Base-by-base conservation (phyloP, 1,140 invertebrate genomes). In the Drosophila ohnishii region DNA sequence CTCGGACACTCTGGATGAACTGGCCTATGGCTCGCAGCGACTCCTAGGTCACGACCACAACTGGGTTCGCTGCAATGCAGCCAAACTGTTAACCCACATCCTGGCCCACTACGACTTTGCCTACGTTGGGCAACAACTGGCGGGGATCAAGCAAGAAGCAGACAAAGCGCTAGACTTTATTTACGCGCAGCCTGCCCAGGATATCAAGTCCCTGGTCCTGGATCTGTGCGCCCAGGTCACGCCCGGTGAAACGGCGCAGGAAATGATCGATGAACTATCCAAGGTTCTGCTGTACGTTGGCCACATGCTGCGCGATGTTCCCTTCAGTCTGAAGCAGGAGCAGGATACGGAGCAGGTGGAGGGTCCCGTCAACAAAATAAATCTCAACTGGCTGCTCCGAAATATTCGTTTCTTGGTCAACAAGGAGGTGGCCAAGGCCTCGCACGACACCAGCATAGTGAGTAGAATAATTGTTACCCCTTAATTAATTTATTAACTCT, bases 141-240 rank as follows among this genome's bases (percentile, higher is more conserved):
- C 73, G 1, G 80, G 83, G 2, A 57, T 83, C 9, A 90, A 90
- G 34, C 50, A n/a, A 3, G 80, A 87, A 16, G 22, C 57, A 1
- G 25, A 35, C 6, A 73, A 89, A 42, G 1, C 35, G 0, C 45
- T 91, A 32, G 93, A 94, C n/a, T 95, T 94, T 76, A 92, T 96
- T 34, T 95, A 94, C 81, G 91, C 92, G 2, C 93, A 94, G 66
- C 94, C 95, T 0, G 89, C 92, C 19, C 91, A 93, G 34, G 92
- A 93, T 59, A 82, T 97, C 2, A 94, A 94, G 80, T 94, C 94
- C 78, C 90, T 97, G 19, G 93, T 94, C 2, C 91, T 96, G n/a
- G 95, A 96, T 92, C 93, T 96, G 57, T 94, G 95, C 58, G 94
- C 94, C 11, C 96, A 97, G 82, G 93, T 97, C 28, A 94, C 94